phyloP scores from a whole-genome alignment of 2,797 vertebrate genomes.

The Bovichtus variegatus region DNA sequence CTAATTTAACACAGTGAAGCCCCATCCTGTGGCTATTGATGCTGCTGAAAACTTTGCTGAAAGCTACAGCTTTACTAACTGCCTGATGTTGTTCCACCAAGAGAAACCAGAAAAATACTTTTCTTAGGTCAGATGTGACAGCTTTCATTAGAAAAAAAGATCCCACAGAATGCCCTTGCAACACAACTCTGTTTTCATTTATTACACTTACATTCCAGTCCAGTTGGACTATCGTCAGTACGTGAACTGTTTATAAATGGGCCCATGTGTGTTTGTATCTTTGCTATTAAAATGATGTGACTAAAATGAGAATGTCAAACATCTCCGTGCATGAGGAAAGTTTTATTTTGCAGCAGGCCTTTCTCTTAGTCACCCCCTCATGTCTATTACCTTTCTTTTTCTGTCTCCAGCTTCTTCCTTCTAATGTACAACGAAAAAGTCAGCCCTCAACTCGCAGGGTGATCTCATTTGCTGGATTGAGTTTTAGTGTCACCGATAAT shows the following conservation, averaged over 20 bases:
- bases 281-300: conserved; percentile 39
- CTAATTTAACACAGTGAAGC: conserved; percentile 48
- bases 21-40: conserved; percentile 33
- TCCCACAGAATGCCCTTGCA: conserved; percentile 39
- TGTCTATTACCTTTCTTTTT: conserved; percentile 26
- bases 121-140: conserved; percentile 37
- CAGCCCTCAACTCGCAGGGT: conserved; percentile 46
- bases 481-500: conserved; percentile 69
- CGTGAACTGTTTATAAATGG: conserved; percentile 62
- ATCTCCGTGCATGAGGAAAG: conserved; percentile 21
- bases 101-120: conserved; percentile 28
- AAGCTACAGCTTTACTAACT: conserved; percentile 25
- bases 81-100: conserved; percentile 18
- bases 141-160: conserved; percentile 30
- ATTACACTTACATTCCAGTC: conserved; percentile 40
- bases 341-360: conserved; percentile 40
- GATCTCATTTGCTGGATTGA: conserved; percentile 73
- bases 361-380: conserved; percentile 32
- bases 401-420: conserved; percentile 13
- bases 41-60: conserved; percentile 20
- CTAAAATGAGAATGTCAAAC: conserved; percentile 55
- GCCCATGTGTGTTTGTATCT: conserved; percentile 56
- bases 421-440: conserved; percentile 44
- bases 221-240: conserved; percentile 36
- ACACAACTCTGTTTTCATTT: conserved; percentile 59